Evolutionary conservation across 2,797 vertebrate species (phyloP), one percentile per base, ranked within the genome.

Genomic region (Tarsius wallacei): DNA sequence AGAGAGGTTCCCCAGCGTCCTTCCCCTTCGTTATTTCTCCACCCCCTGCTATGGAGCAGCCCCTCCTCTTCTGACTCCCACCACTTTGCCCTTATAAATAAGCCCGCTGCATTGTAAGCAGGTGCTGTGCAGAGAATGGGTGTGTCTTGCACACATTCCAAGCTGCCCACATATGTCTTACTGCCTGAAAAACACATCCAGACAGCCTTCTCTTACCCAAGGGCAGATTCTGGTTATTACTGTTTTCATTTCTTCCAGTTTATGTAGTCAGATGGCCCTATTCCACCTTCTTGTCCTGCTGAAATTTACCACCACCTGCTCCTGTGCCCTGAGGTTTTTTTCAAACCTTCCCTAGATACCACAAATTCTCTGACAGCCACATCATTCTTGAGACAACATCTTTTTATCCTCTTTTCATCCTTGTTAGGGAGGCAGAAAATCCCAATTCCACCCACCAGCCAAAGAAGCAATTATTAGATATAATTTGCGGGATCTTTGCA

Each of bases 41-140:
- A 95, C 61, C 88, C 93, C 57, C 59, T 87, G 70, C 93, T 93
- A 55, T 55, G 59, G 49, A 95, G 42, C 87, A 87, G 31, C 63
- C 93, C 51, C 51, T 82, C 77, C 95, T 88, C 57, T 88, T 71
- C 55, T 83, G 51, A 71, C 82, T 77, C 91, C 85, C 86, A 96
- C 93, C 15, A 71, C 73, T 93, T 87, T 93, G 66, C 95, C 93
- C 80, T 97, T 94, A 95, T 95, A 96, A 90, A 84, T 86, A 95
- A 92, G 91, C 89, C 71, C 61, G 22, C 33, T 93, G 68, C 74
- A 14, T 93, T 96, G 22, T 90, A 87, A 94, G 96, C 76, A 77
- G 87, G 93, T 94, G 36, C 77, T 96, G 51, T 74, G 47, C 85
- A 66, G 87, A 93, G 82, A 88, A 94, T 90, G 83, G 84, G 87